A percentile compares a stretch with the other conserved stretches of the same genome.
phyloP scores from a whole-genome alignment of 2,113 vertebrate species.

The Cairina moschata region DNA sequence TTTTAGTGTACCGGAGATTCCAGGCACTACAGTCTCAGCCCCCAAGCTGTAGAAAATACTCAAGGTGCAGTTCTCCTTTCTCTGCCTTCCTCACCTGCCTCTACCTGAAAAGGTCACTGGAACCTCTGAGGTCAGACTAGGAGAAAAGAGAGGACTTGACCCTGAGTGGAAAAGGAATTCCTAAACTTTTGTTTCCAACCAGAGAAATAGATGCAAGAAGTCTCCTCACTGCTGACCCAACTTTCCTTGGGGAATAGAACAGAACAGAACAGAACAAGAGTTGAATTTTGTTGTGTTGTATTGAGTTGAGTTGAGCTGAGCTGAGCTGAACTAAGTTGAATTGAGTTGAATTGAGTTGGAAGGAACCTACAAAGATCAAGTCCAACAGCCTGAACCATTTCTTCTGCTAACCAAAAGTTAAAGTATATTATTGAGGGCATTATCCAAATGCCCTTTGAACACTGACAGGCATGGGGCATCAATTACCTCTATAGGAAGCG shows the following conservation, averaged over 20 bases:
- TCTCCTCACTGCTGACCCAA: neutral
- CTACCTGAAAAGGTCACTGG: neutral
- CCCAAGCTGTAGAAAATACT: neutral
- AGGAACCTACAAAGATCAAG: too few species aligned
- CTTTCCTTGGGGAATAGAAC: neutral
- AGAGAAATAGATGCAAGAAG: neutral
- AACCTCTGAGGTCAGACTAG: neutral
- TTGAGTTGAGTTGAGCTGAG: too few species aligned
- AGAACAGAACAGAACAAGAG: too few species aligned
- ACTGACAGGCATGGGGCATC: too few species aligned
- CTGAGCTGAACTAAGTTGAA: too few species aligned
- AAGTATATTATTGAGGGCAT: too few species aligned
- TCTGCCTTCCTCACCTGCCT: neutral
- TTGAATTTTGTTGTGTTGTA: too few species aligned
- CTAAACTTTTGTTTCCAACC: neutral
- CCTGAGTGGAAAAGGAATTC: neutral
- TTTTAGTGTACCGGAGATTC: neutral
- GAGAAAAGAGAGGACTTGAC: neutral
- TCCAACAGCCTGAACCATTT: too few species aligned
- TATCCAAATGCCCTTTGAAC: too few species aligned
- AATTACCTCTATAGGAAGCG: too few species aligned
- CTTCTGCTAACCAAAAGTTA: too few species aligned
- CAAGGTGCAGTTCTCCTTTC: neutral
- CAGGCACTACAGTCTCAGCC: neutral
- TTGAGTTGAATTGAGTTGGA: too few species aligned